Evolutionary conservation across 2,113 vertebrate species (phyloP), one percentile per base, ranked within the genome.

Genomic region (Macquaria ambigua): DNA sequence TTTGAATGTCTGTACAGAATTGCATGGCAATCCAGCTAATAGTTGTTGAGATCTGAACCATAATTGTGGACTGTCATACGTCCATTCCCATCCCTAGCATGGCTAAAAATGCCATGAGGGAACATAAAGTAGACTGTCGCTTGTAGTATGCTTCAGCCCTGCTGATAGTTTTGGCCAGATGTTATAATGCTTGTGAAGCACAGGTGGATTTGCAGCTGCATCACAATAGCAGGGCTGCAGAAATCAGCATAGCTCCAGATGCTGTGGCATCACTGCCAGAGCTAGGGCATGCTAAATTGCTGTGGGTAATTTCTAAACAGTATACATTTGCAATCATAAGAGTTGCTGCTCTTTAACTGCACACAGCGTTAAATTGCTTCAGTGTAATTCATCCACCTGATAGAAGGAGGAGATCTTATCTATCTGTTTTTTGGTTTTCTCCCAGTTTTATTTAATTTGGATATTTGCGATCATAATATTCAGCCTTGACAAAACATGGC

Each of bases 391-490:
- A 64, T 52, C 1, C 63, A 28, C 25, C n/a, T 59, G 25, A 82
- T 7, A 23, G 6, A 21, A n/a, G 21, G 7, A 66, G 62, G 5
- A 56, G n/a, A 48, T 84, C 39, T 21, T 28, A 46, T 55, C 12
- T 61, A 3, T 31, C 12, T 4, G 10, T 15, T 52, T 28, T 68
- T 28, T 23, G 18, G 2, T 63, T 84, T 72, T 61, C 61, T 81
- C 10, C 34, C 53, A 73, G 73, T 81, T 81, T 73, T 56, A 86
- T 81, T 76, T 84, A 63, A 88, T 93, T 90, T 86, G 67, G 74
- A 86, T 88, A 89, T 89, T 91, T 90, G 78, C 53, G 41, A 89
- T 90, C 76, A 79, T 78, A 73, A 72, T 75, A 64, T 87, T 86
- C 62, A 87, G 66, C 84, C 81, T 84, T 79, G 84, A 87, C 66